Evolutionary conservation across 2,113 vertebrate species (phyloP), one percentile per base, ranked within the genome.

Genomic region (Dipodomys ordii): DNA sequence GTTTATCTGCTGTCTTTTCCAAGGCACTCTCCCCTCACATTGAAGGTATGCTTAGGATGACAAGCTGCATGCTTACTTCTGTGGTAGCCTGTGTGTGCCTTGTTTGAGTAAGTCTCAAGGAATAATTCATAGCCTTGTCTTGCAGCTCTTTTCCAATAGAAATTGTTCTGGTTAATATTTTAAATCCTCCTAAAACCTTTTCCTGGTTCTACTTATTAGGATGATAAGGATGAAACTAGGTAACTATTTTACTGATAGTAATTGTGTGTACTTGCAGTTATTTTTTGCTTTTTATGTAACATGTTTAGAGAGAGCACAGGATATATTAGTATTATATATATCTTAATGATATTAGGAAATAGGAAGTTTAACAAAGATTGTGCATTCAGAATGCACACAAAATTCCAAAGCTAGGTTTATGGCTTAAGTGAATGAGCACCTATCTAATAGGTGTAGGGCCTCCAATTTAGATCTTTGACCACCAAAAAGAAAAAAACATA

Each of bases 71-170:
- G 32, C 22, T 32, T 77, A 18, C 1, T 82, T 88, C 19, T 77
- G 1, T 78, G 77, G 30, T 23, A 77, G 74, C 62, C 84, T 57
- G 4, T 79, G n/a, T 87, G 27, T 81, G 7, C 20, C 35, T 73
- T 92, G 22, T 88, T 76, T 82, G 23, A 60, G 32, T 88, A 44
- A 57, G 23, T 62, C 23, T 79, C 32, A 93, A 80, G 35, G 39
- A 77, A 83, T 79, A 72, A 67, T 69, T 92, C 53, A 28, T 89
- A 82, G 19, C 32, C 53, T 57, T 57, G 28, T 89, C 23, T 39
- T 89, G 15, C 3, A 76, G 60, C 46, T 64, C 30, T 95, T 91
- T 95, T 88, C 64, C 16, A 65, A 60, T 77, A 86, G 32, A 82
- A 76, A 32, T 94, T 68, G 74, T 16, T 92, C 28, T 76, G 6